phyloP scores from a whole-genome alignment of 2,113 vertebrate species.

The Alexandromys fortis region DNA sequence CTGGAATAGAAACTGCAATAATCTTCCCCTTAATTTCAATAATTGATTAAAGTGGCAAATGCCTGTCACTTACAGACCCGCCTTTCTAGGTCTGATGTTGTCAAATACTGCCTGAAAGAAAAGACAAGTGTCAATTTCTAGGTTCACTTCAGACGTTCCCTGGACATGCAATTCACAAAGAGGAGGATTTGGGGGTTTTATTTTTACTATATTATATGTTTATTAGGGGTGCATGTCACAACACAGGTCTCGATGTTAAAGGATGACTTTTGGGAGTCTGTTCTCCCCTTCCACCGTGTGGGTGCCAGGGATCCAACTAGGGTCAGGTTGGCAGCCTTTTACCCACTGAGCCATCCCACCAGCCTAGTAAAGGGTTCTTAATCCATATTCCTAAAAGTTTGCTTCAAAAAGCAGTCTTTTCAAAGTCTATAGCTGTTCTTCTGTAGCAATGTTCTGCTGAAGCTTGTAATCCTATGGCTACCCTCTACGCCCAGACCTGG shows the following conservation, averaged over 20 bases:
- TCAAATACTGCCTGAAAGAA: slow-evolving; percentile 2
- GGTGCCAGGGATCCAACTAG: neutral
- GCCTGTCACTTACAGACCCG: slow-evolving; percentile 37
- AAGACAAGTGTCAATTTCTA: slow-evolving; percentile 42
- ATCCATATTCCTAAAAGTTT: slow-evolving; percentile 20
- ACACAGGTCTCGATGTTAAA: neutral
- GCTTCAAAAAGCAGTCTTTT: neutral
- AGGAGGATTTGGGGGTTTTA: neutral
- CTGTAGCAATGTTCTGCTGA: neutral
- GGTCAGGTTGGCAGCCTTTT: neutral
- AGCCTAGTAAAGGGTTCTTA: neutral
- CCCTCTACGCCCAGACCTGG: neutral
- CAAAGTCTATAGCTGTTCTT: slow-evolving; percentile 40
- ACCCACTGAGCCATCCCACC: neutral
- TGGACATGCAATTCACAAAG: slow-evolving; percentile 56
- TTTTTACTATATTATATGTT: neutral
- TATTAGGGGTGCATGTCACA: neutral
- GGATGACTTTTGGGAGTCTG: neutral
- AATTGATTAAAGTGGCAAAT: slow-evolving; percentile 78
- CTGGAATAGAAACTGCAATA: slow-evolving; percentile 75
- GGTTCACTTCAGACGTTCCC: slow-evolving; percentile 21
- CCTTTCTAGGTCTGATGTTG: slow-evolving; percentile 44
- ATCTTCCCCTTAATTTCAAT: slow-evolving; percentile 71
- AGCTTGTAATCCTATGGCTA: neutral
- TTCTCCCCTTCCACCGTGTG: neutral